A percentile compares a stretch with the other conserved stretches of the same genome.
These are phyloP conservation scores for Pecten maximus DNA, from an alignment of 2,888 invertebrate genomes.

Conservation along the genomic window DNA sequence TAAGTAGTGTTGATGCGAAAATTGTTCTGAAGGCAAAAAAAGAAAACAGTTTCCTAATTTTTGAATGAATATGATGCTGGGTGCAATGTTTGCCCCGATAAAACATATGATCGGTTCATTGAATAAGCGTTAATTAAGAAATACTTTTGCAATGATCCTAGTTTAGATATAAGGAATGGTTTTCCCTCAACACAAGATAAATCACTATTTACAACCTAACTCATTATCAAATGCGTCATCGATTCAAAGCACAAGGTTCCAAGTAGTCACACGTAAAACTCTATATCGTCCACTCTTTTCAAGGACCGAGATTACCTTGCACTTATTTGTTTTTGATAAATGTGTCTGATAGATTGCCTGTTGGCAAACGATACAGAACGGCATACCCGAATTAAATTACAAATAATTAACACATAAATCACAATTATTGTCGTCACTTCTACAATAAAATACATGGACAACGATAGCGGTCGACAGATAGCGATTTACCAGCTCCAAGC, in stretches of 20 bases:
- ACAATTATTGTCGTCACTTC: conserved; percentile 2
- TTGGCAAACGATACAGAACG: background rate
- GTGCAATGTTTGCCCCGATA: too few species aligned
- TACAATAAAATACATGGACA: background rate
- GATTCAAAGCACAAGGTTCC: background rate
- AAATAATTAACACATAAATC: background rate
- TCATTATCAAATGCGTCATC: background rate
- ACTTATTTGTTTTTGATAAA: background rate
- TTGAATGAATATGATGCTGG: too few species aligned
- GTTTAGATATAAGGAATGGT: too few species aligned
- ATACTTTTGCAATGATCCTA: too few species aligned
- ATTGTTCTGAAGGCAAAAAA: too few species aligned
- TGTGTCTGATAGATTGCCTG: background rate
- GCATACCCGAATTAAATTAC: background rate
- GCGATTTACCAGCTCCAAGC: background rate
- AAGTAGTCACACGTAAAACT: background rate
- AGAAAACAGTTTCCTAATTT: too few species aligned
- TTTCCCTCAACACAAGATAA: too few species aligned
- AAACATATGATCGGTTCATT: too few species aligned
- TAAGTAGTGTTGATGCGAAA: too few species aligned
- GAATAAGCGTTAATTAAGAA: too few species aligned
- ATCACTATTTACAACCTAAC: too few species aligned
- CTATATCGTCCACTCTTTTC: background rate
- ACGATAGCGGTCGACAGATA: background rate
- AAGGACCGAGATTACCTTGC: background rate